Evolutionary conservation across 1,140 invertebrate species (phyloP), one percentile per base, ranked within the genome.

Genomic region (fruit fly (Drosophila melanogaster)): DNA sequence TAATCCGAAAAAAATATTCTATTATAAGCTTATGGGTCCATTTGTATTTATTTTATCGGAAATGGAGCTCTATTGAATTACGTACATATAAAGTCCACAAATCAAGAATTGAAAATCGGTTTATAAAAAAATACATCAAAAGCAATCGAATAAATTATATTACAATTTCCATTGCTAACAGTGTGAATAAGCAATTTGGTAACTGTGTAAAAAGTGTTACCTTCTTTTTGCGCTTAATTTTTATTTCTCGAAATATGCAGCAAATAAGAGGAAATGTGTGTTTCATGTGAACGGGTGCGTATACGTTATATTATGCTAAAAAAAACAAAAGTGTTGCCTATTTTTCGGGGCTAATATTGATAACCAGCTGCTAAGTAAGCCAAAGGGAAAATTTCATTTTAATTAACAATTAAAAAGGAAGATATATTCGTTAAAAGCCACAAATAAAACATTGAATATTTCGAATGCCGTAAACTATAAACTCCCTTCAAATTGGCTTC

Each of bases 401-500:
- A 26, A n/a, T n/a, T 10, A n/a, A 10, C 14, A 15, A 6, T 26
- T 6, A n/a, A 26, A 19, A 22, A 44, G 0, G 6, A 1, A 30
- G 2, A 30, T 30, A 30, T 7, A 35, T 35, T 17, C 35, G 10
- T 35, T 17, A 6, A 26, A 26, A 26, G 24, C 15, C 14, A 49
- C 19, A 26, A 11, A 4, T 12, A 30, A 17, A 11, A 50, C 3
- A 49, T 14, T 17, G 10, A 15, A 50, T 26, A n/a, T 17, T 24
- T 58, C 0, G 10, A 53, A 53, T 17, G 17, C 12, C 2, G 46
- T 14, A 35, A 37, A 26, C 38, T 4, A 17, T n/a, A 47, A 30
- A 35, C 15, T 15, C 14, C 22, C 35, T 41, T 4, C 5, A 51
- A 65, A 65, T 64, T 51, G 59, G 10, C 37, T 24, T 43, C 33